Percentiles rank a stretch among this genome's conserved stretches.
Evolutionary conservation across 2,888 invertebrate genomes (phyloP).

Genomic region (Crematogaster levior): DNA sequence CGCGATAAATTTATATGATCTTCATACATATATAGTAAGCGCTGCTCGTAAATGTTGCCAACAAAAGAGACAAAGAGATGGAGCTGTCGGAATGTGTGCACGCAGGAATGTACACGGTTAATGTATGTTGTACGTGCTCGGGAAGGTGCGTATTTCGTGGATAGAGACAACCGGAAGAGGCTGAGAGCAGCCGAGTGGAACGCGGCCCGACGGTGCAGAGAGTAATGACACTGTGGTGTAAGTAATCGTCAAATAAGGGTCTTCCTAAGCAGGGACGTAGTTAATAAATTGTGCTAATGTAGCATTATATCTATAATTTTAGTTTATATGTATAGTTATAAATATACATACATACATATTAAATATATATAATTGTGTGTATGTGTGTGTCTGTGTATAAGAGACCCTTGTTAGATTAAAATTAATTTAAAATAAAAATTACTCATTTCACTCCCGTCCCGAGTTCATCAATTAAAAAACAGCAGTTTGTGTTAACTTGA

Average conservation of each 20-base stretch:
- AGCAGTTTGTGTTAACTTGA: conserved; percentile 5
- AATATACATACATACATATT: background rate
- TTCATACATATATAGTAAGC: background rate
- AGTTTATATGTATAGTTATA: background rate
- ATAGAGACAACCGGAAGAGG: conserved; percentile 65
- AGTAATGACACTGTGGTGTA: conserved; percentile 59
- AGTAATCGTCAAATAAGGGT: conserved; percentile 58
- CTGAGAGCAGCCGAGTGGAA: conserved; percentile 60
- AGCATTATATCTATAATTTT: conserved; percentile 2
- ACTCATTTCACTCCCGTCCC: background rate
- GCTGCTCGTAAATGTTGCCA: conserved; percentile 28
- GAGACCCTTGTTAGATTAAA: background rate
- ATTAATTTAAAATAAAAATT: background rate
- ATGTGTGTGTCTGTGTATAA: background rate
- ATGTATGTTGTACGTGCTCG: conserved; percentile 48
- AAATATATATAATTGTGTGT: background rate
- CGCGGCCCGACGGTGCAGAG: conserved; percentile 55
- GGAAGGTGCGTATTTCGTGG: conserved; percentile 60
- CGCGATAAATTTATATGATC: conserved; percentile 37
- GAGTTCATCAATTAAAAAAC: background rate
- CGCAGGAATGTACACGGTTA: conserved; percentile 45
- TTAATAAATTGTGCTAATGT: conserved; percentile 37
- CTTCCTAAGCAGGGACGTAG: conserved; percentile 27
- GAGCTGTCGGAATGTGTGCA: conserved; percentile 19
- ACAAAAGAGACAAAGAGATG: conserved; percentile 54